Evolutionary conservation across 2,888 invertebrate species (phyloP).

Genomic region (Sphinx pinastri): DNA sequence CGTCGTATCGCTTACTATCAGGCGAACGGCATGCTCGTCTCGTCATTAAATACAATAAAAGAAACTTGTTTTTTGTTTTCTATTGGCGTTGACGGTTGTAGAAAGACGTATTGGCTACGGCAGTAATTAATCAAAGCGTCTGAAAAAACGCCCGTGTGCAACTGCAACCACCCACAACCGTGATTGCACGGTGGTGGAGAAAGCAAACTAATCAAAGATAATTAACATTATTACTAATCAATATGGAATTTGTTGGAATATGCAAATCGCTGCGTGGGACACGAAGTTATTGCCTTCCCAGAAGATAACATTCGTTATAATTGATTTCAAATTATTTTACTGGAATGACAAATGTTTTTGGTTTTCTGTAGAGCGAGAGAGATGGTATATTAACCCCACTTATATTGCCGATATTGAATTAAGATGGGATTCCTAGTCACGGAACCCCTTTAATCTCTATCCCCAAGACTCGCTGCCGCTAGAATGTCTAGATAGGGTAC

Average conservation of each 20-base stretch:
- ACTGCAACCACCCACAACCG: conserved; percentile 15
- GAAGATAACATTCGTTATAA: neutral
- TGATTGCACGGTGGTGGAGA: conserved; percentile 24
- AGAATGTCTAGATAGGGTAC: too few species aligned
- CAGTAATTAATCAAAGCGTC: neutral
- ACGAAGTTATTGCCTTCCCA: conserved; percentile 4
- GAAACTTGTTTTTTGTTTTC: too few species aligned
- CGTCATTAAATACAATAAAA: too few species aligned
- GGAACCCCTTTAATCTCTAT: too few species aligned
- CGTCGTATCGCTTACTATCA: too few species aligned
- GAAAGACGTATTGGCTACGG: neutral
- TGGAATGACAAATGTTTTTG: neutral
- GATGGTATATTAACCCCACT: too few species aligned
- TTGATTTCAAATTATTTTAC: conserved; percentile 9
- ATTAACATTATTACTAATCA: conserved; percentile 35
- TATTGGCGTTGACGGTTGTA: too few species aligned
- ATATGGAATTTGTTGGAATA: conserved; percentile 34
- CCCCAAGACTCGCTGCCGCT: too few species aligned
- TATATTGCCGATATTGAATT: too few species aligned
- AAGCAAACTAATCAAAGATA: conserved; percentile 34
- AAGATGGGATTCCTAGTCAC: too few species aligned
- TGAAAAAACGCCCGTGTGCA: conserved; percentile 3
- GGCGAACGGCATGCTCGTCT: too few species aligned
- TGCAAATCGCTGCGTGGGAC: conserved; percentile 38
- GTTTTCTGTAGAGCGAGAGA: too few species aligned